Conservation (phyloP, 30 jellyfish, hydroid and myxozoan species). For the Haliclystus octoradiatus region DNA sequence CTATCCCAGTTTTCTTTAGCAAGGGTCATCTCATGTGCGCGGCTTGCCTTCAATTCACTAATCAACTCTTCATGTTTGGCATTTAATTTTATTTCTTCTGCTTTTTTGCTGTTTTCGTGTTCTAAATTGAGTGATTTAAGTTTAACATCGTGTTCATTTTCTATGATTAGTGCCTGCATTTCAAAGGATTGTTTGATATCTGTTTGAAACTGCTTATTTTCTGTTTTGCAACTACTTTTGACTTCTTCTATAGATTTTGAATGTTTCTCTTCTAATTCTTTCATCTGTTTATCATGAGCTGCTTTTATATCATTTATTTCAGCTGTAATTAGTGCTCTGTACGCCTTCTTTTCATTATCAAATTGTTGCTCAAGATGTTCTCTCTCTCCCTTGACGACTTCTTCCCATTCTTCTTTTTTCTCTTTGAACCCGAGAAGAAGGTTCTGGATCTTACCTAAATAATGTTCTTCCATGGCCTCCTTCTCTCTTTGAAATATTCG, state of each 20-base stretch:
- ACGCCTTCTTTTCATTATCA: conserved; percentile 67
- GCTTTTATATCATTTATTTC: conserved; percentile 55
- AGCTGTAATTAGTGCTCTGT: conserved; percentile 50
- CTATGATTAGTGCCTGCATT: conserved; percentile 6
- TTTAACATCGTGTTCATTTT: conserved; percentile 19
- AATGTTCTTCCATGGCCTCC: conserved; percentile 72
- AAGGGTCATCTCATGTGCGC: conserved; percentile 46
- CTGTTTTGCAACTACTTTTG: conserved; percentile 20
- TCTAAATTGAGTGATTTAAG: conserved; percentile 5
- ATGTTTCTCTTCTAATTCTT: conserved; percentile 22
- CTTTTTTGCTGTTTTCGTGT: conserved; percentile 18
- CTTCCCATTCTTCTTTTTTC: conserved; percentile 91
- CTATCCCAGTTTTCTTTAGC: conserved; percentile 44
- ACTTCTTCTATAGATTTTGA: conserved; percentile 19
- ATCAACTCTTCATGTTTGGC: conserved; percentile 24
- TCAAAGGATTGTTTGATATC: conserved; percentile 10
- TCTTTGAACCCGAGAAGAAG: conserved; percentile 63
- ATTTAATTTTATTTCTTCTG: conserved; percentile 25
- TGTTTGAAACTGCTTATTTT: conserved; percentile 9
- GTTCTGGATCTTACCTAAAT: conserved; percentile 44
- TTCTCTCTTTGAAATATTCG: conserved; percentile 71
- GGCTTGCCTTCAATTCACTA: conserved; percentile 13
- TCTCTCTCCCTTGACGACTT: conserved; percentile 71
- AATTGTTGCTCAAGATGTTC: conserved; percentile 63
- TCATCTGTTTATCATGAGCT: conserved; percentile 53